These are phyloP conservation scores for Tolmerus cingulatus DNA, from an alignment of 2,888 invertebrate genomes.

Conservation along the genomic window DNA sequence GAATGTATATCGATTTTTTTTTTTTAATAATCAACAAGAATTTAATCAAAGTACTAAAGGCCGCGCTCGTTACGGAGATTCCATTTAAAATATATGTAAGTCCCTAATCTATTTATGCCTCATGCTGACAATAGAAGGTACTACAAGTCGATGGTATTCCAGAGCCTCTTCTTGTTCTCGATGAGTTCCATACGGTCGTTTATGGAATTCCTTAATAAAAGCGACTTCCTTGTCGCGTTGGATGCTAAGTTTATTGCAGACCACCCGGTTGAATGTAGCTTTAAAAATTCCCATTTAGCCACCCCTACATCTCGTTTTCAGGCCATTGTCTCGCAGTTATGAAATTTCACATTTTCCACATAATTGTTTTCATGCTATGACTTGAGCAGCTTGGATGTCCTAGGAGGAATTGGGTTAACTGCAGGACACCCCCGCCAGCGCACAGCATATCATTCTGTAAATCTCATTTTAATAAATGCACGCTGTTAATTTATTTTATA, in stretches of 20 bases:
- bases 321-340: slow-evolving; percentile 27
- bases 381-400: neutral
- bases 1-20: neutral
- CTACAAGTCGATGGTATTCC: neutral
- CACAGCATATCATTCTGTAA: neutral
- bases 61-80: neutral
- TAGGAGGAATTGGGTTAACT: slow-evolving; percentile 16
- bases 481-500: neutral
- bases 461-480: neutral
- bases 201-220: slow-evolving; percentile 26
- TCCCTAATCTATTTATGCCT: neutral
- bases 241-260: neutral
- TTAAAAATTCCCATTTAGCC: slow-evolving; percentile 6
- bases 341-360: slow-evolving; percentile 34
- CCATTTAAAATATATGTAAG: neutral
- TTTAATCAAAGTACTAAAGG: neutral
- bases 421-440: neutral
- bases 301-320: slow-evolving; percentile 9
- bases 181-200: neutral
- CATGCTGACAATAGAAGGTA: neutral
- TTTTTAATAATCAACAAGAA: neutral
- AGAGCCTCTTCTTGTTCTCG: neutral
- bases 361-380: slow-evolving; percentile 13
- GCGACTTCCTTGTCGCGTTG: slow-evolving; percentile 26
- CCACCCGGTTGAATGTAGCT: neutral